Evolutionary conservation across 2,113 vertebrate species (phyloP).

Genomic region (Acinonyx jubatus): DNA sequence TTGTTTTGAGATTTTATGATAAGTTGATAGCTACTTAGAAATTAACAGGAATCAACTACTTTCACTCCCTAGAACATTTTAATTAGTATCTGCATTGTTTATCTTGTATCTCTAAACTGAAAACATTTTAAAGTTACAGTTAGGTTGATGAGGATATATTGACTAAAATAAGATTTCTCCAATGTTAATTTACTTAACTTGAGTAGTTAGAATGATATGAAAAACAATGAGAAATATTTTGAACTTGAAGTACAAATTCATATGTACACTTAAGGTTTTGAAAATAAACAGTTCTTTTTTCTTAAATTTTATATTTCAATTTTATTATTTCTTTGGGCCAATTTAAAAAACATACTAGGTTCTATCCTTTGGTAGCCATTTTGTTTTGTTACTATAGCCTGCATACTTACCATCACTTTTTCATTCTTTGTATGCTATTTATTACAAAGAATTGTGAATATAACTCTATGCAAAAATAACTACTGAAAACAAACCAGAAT

Average conservation of each 20-base stretch:
- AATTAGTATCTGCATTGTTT: conserved; percentile 7
- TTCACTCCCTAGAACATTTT: conserved; percentile 8
- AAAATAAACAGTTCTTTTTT: background rate
- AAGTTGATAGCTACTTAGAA: conserved; percentile 42
- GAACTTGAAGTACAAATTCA: background rate
- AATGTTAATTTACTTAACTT: background rate
- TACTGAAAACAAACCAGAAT: background rate
- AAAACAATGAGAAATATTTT: conserved; percentile 28
- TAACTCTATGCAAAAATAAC: background rate
- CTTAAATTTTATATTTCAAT: conserved; percentile 33
- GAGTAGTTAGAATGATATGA: background rate
- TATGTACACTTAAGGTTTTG: conserved; percentile 25
- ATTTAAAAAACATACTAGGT: background rate
- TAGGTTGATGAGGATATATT: conserved; percentile 9
- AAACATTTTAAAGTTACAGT: conserved; percentile 44
- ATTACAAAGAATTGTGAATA: background rate
- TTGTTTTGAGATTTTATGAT: conserved; percentile 52
- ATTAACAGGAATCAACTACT: conserved; percentile 21
- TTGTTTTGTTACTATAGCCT: background rate
- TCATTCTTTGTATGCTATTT: background rate
- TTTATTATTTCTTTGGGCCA: background rate
- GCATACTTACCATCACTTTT: background rate
- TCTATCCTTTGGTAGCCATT: background rate
- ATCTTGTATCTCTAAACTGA: background rate
- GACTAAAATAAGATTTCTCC: conserved; percentile 3